Base-by-base conservation (phyloP, 2,888 invertebrate genomes). In the Dynastes hyllus region DNA sequence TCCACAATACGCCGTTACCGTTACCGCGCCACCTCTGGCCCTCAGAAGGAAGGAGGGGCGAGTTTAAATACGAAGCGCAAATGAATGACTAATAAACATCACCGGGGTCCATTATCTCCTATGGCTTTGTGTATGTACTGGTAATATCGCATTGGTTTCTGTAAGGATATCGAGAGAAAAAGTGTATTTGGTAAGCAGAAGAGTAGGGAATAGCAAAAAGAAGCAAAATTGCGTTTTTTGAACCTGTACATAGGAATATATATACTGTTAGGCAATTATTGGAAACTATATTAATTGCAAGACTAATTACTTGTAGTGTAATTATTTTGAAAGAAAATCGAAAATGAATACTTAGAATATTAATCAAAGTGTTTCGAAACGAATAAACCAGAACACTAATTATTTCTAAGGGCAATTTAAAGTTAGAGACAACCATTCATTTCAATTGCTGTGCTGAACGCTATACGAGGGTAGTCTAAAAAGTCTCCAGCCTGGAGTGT, bases 71-170 rank as follows among this genome's bases (percentile, higher is more conserved):
- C 87, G 86, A 22, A 85, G 85, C 87, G 84, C 85, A 88, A 87
- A 88, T 87, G 87, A 88, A 87, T 85, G 87, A 85, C 86, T 86
- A 86, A 87, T 88, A 88, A 88, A 88, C 87, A 86, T 84, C 80
- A 78, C 80, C 75, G 80, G 80, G 76, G 78, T 79, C 79, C 77
- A 78, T 77, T 67, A 67, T 67, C 76, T 76, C 71, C 73, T 53
- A 61, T 51, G 27, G 65, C 16, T 51, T 66, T 75, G 50, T 51
- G 53, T 66, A 37, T 40, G 53, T 67, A 55, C 66, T 37, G 37
- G 66, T 67, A 55, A 53, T 58, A 58, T 27, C 58, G 58, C 40
- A 32, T 2, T 61, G 29, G 61, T 29, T 61, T 61, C 29, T 2
- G 29, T 61, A 2, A 61, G 22, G 29, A 29, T 29, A 11, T n/a